Conservation (phyloP, 2,888 invertebrate genomes). For the Alloplasta piceator region DNA sequence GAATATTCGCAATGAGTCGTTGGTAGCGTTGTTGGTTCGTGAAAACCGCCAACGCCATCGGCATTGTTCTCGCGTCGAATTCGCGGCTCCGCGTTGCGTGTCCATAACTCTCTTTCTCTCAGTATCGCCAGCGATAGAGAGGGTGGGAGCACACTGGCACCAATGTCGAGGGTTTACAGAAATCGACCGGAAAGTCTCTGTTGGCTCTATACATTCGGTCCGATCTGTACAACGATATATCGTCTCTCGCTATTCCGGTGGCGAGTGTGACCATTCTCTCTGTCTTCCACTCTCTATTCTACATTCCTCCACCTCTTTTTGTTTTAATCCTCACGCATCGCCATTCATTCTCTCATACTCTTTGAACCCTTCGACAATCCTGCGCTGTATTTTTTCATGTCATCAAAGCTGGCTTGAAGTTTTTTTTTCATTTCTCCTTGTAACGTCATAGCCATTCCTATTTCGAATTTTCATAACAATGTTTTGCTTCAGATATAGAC, state of each 20-base stretch:
- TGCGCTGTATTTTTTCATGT: no score
- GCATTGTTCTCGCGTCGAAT: conserved; percentile 63
- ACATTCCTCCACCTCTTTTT: conserved; percentile 1
- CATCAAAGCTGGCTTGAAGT: no score
- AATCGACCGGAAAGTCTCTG: conserved; percentile 43
- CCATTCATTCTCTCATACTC: background rate
- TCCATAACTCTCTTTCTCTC: conserved; percentile 62
- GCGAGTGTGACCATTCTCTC: conserved; percentile 36
- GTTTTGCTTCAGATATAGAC: no score
- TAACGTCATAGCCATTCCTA: no score
- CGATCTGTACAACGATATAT: conserved; percentile 31
- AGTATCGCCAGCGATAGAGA: conserved; percentile 39
- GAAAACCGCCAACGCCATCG: conserved; percentile 55
- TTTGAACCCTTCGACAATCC: no score
- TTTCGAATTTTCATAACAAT: no score
- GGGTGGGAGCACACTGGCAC: background rate
- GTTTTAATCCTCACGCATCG: background rate
- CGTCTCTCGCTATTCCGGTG: conserved; percentile 8
- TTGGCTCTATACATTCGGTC: conserved; percentile 7
- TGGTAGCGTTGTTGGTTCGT: conserved; percentile 44
- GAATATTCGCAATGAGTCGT: conserved; percentile 41
- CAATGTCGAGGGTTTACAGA: background rate
- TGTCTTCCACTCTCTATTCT: conserved; percentile 10
- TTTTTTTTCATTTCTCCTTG: no score
- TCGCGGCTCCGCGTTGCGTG: conserved; percentile 56